These are phyloP conservation scores for Amphiura filiformis DNA, from an alignment of 35 echinoderm and acorn worm species.

Conservation along the genomic window DNA sequence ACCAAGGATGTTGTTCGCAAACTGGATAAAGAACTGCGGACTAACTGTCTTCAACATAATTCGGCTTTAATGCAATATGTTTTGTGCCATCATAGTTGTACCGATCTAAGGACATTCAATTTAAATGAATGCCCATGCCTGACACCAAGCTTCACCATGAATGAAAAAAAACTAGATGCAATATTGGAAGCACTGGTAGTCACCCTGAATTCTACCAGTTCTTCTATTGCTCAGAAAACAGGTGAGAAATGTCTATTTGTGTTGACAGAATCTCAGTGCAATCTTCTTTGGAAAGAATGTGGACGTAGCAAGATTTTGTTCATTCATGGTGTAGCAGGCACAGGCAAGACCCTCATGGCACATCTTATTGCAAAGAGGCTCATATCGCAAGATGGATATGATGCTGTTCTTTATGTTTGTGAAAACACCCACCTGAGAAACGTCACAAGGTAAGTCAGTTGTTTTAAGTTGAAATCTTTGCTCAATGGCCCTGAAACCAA, in stretches of 20 bases:
- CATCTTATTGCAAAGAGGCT: not conserved
- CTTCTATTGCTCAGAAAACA: not conserved
- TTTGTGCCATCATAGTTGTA: no score
- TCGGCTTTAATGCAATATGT: no score
- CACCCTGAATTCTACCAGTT: not conserved
- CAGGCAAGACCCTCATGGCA: not conserved
- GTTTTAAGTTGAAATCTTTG: no score
- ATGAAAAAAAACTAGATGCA: not conserved
- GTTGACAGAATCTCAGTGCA: not conserved
- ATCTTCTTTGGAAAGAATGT: not conserved
- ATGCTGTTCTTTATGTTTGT: not conserved
- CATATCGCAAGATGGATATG: not conserved
- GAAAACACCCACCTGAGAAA: not conserved
- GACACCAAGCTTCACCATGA: not conserved
- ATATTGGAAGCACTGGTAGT: not conserved
- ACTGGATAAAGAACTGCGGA: not conserved
- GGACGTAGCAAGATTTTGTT: not conserved
- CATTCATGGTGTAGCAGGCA: not conserved
- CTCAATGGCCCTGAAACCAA: no score
- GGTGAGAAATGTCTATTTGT: not conserved
- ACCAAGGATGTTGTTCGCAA: not conserved
- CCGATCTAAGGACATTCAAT: not conserved
- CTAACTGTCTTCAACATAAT: no score
- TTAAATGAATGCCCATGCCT: no score
- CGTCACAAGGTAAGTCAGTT: not conserved